Conservation (phyloP, 2,888 invertebrate genomes). For the Meganola albula region DNA sequence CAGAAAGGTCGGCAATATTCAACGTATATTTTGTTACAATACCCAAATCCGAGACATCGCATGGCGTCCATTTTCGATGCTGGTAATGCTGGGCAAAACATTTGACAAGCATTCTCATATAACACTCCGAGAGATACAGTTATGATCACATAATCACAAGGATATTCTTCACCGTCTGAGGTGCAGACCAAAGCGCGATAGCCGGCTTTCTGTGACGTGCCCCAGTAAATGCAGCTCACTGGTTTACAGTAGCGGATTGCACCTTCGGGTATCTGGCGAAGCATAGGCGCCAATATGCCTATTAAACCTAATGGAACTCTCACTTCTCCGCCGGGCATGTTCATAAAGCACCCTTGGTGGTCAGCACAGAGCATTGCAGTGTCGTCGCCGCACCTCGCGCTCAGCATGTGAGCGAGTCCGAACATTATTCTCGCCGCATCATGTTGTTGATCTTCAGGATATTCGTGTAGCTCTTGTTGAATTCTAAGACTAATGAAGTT, state of each 20-base stretch:
- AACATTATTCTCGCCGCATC: constrained; percentile 83
- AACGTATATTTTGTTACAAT: constrained; percentile 86
- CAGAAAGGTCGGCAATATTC: constrained; percentile 86
- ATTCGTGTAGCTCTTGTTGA: constrained; percentile 82
- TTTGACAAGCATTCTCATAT: constrained; percentile 76
- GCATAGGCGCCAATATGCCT: constrained; percentile 80
- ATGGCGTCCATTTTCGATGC: constrained; percentile 83
- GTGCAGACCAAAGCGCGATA: constrained; percentile 79
- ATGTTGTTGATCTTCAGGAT: constrained; percentile 81
- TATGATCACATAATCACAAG: constrained; percentile 87
- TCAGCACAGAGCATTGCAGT: constrained; percentile 59
- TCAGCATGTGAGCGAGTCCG: constrained; percentile 79
- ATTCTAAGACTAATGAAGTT: constrained; percentile 82
- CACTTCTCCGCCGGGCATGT: constrained; percentile 78
- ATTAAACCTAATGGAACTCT: constrained; percentile 81
- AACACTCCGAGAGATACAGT: constrained; percentile 88
- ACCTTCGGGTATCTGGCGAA: constrained; percentile 80
- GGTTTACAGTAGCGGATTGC: constrained; percentile 82
- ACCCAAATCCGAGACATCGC: constrained; percentile 82
- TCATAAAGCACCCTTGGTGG: constrained; percentile 62
- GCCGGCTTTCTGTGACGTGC: constrained; percentile 70
- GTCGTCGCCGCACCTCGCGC: constrained; percentile 82
- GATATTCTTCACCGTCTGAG: constrained; percentile 81
- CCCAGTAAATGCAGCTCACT: constrained; percentile 84
- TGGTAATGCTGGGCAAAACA: constrained; percentile 86